A percentile compares a stretch with the other conserved stretches of the same genome.
Evolutionary conservation across 2,888 invertebrate species (phyloP).

Genomic region (Thereva unica): DNA sequence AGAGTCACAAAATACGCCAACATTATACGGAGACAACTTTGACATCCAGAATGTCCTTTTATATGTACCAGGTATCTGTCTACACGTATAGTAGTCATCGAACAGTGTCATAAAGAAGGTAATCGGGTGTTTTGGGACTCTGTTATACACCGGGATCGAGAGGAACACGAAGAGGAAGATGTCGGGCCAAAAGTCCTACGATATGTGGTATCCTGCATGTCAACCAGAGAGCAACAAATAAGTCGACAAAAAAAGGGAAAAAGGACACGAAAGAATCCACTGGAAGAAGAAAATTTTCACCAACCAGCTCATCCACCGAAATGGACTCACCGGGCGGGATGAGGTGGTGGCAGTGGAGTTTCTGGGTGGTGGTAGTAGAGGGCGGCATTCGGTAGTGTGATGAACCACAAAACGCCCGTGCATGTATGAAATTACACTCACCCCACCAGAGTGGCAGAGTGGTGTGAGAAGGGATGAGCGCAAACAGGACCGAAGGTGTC

Average conservation of each 20-base stretch:
- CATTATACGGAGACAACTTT: slow-evolving; percentile 38
- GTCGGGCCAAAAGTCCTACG: slow-evolving; percentile 5
- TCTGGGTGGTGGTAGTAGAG: slow-evolving; percentile 1
- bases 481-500: slow-evolving; percentile 31
- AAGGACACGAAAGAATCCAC: slow-evolving; percentile 22
- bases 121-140: slow-evolving; percentile 38
- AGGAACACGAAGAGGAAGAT: not conserved
- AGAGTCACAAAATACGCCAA: slow-evolving; percentile 46
- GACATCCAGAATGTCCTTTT: slow-evolving; percentile 39
- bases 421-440: slow-evolving; percentile 34
- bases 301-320: slow-evolving; percentile 6
- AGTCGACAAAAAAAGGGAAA: slow-evolving; percentile 32
- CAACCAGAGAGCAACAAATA: slow-evolving; percentile 33
- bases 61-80: slow-evolving; percentile 23
- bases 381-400: not conserved
- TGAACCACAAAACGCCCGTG: slow-evolving; percentile 26
- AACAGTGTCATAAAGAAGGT: slow-evolving; percentile 38
- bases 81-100: slow-evolving; percentile 25
- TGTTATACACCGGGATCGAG: slow-evolving; percentile 8
- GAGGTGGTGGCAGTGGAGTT: not conserved
- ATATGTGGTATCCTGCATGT: slow-evolving; percentile 4
- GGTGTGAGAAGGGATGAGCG: slow-evolving; percentile 19
- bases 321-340: slow-evolving; percentile 6
- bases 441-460: not conserved
- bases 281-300: slow-evolving; percentile 1